Conservation (phyloP, 2,888 invertebrate species). For the Xanthia togata region DNA sequence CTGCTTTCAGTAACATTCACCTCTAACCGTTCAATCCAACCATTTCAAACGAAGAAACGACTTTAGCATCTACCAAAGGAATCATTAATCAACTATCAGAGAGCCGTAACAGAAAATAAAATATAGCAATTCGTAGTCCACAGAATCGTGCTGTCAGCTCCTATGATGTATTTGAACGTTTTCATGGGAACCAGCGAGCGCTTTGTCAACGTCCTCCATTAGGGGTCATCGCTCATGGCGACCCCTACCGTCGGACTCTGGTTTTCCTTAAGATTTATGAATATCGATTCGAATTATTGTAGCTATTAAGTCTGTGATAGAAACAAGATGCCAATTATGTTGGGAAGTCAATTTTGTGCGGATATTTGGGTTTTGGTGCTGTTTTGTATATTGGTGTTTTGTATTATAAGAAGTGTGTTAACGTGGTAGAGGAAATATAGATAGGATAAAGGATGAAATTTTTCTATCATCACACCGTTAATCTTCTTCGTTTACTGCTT, state of each 20-base stretch:
- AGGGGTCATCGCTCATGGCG: constrained; percentile 87
- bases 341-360: constrained; percentile 34
- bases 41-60: constrained; percentile 46
- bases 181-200: constrained; percentile 86
- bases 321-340: constrained; percentile 58
- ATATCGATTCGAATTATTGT: constrained; percentile 71
- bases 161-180: constrained; percentile 90
- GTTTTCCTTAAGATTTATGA: constrained; percentile 73
- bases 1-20: neutral
- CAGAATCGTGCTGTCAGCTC: constrained; percentile 85
- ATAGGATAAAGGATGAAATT: neutral
- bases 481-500: neutral
- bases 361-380: constrained; percentile 4
- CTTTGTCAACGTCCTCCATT: constrained; percentile 89
- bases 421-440: neutral
- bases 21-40: neutral
- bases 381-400: neutral
- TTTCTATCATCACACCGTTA: neutral
- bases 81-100: constrained; percentile 87
- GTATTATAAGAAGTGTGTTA: neutral
- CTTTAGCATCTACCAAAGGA: constrained; percentile 70
- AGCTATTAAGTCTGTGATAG: constrained; percentile 53
- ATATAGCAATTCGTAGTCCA: constrained; percentile 87
- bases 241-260: constrained; percentile 67
- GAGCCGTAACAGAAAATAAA: constrained; percentile 88